Evolutionary conservation across 2,113 vertebrate species (phyloP), one percentile per base, ranked within the genome.

Genomic region (Sylvilagus bachmani): DNA sequence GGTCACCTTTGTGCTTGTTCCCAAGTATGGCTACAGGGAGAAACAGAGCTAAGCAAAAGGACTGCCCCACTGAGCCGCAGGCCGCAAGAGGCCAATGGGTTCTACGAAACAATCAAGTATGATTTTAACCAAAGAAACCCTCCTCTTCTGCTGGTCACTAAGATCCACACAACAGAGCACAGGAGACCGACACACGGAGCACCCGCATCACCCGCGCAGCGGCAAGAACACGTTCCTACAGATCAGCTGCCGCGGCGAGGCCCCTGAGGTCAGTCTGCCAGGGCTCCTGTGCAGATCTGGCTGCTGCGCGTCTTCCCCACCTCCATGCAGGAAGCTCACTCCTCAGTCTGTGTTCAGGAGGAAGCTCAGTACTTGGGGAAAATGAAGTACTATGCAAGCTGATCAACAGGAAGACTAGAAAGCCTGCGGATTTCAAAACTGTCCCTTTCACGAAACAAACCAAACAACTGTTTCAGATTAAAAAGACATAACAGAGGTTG

Each of bases 111-210:
- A n/a, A 36, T 58, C 38, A 69, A 36, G 67, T n/a, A 84, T 78
- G 75, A 90, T 29, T 64, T 31, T 19, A 93, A 61, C 7, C 44
- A 44, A 7, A 86, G 58, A 90, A 90, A 81, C 27, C 2, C 13
- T 25, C 79, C 24, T 19, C 49, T 83, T 75, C 44, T 70, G 8
- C 44, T 58, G 74, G 79, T 92, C 73, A 88, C 94, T 79, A 88
- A 91, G 78, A 69, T 86, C 93, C 27, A 85, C 49, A 87, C 69
- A 86, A 64, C 79, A 94, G 84, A 82, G 55, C 55, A 19, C n/a
- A 17, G 36, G 36, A 69, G 58, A 71, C 24, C n/a, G 27, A 82
- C 36, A 74, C 19, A 36, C 29, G n/a, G 51, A 88, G 66, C 27
- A 88, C 58, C 36, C 81, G n/a, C 2, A 77, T 61, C 80, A 83